These are phyloP conservation scores for Oncorhynchus kisutch DNA, from an alignment of 2,113 vertebrate species.

Conservation along the genomic window DNA sequence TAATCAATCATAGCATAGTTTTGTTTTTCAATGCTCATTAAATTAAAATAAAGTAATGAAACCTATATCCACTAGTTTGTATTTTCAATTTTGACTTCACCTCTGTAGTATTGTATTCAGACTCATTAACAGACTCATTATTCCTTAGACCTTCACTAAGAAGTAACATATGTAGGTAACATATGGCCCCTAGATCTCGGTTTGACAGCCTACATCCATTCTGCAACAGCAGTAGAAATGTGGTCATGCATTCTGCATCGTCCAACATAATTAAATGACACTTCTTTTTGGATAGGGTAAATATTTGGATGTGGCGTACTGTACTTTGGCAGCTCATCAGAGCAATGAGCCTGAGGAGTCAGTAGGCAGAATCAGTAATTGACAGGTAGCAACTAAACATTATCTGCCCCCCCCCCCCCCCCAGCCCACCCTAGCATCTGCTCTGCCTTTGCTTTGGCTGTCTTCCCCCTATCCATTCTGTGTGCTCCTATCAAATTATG, in stretches of 20 bases:
- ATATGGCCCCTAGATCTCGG: not conserved
- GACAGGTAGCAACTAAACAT: conserved; percentile 35
- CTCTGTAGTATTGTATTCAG: not conserved
- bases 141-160: not conserved
- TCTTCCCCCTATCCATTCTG: conserved; percentile 63
- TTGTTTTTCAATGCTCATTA: not conserved
- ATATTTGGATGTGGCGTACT: conserved; percentile 38
- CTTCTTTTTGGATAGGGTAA: conserved; percentile 27
- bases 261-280: not conserved
- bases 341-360: conserved; percentile 11
- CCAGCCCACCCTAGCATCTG: conserved; percentile 53
- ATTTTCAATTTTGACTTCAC: not conserved
- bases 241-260: conserved; percentile 1
- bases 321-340: conserved; percentile 17
- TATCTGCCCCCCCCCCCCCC: conserved; percentile 6
- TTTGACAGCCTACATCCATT: not conserved
- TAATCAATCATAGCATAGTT: not conserved
- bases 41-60: not conserved
- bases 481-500: conserved; percentile 75
- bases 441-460: conserved; percentile 53
- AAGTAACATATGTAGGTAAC: not conserved
- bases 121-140: not conserved
- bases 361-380: conserved; percentile 32
- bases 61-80: not conserved
- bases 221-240: not conserved